Evolutionary conservation across 2,797 vertebrate species (phyloP).

Genomic region (Gallinago nigripennis): DNA sequence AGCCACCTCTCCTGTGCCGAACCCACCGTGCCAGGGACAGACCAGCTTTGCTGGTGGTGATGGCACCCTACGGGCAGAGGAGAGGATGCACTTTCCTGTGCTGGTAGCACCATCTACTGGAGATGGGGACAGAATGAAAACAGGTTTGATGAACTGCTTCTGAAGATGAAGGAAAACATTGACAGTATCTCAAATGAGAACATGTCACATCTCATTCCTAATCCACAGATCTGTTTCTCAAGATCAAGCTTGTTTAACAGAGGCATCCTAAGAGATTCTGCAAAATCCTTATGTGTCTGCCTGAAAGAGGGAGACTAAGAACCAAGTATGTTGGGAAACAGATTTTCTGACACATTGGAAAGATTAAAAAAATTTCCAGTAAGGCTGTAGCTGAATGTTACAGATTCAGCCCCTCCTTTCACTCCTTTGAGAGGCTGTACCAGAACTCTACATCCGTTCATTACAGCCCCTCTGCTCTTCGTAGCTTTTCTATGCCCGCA

Average conservation of each 20-base stretch:
- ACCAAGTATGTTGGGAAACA: neutral
- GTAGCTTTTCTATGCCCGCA: neutral
- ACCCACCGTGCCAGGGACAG: rapidly evolving
- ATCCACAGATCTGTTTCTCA: neutral
- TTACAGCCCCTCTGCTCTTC: neutral
- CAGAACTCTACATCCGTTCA: neutral
- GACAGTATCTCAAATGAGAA: neutral
- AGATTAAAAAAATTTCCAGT: neutral
- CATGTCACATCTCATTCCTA: neutral
- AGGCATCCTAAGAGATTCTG: neutral
- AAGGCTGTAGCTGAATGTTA: neutral
- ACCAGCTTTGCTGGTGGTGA: neutral
- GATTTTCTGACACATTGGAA: rapidly evolving
- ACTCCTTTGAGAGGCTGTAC: neutral
- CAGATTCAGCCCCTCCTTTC: neutral
- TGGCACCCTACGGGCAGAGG: rapidly evolving
- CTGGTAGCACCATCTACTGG: slow-evolving; percentile 56
- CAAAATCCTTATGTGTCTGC: neutral
- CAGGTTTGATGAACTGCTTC: neutral
- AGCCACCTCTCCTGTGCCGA: neutral
- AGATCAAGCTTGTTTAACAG: neutral
- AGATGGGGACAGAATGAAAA: neutral
- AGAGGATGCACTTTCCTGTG: neutral
- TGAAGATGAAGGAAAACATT: neutral
- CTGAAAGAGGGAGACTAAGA: neutral